These are phyloP conservation scores for Papio anubis DNA, from an alignment of 2,113 vertebrate species.

Conservation along the genomic window DNA sequence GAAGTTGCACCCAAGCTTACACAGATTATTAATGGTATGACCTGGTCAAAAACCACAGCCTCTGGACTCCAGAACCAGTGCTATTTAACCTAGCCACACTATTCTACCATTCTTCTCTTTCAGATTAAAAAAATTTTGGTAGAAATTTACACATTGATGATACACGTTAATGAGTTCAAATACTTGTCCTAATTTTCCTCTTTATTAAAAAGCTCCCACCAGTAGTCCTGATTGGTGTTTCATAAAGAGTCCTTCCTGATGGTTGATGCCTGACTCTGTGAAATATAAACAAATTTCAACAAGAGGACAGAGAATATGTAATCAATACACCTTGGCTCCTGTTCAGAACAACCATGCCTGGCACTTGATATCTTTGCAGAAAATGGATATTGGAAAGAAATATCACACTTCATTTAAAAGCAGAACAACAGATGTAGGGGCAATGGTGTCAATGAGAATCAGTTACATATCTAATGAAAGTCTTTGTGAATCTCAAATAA, in stretches of 20 bases:
- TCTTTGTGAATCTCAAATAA: conserved; percentile 80
- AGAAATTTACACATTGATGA: not conserved
- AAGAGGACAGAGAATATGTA: conserved; percentile 53
- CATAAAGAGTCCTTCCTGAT: not conserved
- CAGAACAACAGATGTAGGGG: conserved; percentile 84
- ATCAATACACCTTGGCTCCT: conserved; percentile 76
- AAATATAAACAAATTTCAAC: conserved; percentile 21
- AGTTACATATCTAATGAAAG: conserved; percentile 80
- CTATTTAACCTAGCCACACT: not conserved
- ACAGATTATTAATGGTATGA: not conserved
- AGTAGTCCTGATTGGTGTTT: not conserved
- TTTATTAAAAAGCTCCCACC: not conserved
- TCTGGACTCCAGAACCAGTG: not conserved
- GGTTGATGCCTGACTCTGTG: not conserved
- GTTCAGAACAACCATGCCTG: conserved; percentile 74
- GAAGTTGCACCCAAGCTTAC: not conserved
- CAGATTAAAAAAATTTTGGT: not conserved
- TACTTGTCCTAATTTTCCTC: not conserved
- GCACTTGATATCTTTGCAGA: conserved; percentile 75
- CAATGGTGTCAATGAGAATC: conserved; percentile 81
- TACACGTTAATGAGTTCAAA: not conserved
- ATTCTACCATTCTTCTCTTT: not conserved
- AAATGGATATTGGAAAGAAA: conserved; percentile 79
- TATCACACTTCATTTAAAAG: conserved; percentile 81
- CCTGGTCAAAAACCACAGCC: not conserved